Evolutionary conservation across 2,113 vertebrate species (phyloP).

Genomic region (Muntiacus muntjak): DNA sequence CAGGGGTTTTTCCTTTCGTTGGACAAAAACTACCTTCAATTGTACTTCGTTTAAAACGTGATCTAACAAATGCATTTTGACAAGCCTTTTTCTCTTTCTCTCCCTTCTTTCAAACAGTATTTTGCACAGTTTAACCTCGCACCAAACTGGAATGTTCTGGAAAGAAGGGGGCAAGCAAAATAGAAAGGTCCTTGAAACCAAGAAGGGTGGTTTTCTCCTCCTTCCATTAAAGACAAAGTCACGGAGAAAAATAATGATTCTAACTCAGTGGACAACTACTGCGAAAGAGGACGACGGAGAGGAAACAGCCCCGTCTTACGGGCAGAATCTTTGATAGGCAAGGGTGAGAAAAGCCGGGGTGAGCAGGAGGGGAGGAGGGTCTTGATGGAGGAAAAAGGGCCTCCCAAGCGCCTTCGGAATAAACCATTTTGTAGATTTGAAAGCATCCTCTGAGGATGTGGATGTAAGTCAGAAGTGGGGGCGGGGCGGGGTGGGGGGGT

Average conservation of each 20-base stretch:
- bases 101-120: conserved; percentile 76
- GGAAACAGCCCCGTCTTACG: fast-evolving
- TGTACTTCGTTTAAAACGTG: conserved; percentile 79
- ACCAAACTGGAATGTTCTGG: conserved; percentile 76
- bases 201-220: background rate
- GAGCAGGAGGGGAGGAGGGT: fast-evolving
- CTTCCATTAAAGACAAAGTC: background rate
- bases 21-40: conserved; percentile 82
- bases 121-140: conserved; percentile 80
- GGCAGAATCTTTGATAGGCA: background rate
- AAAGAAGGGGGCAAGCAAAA: conserved; percentile 71
- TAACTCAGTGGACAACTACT: background rate
- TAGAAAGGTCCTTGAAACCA: conserved; percentile 54
- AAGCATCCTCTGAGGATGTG: background rate
- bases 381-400: background rate
- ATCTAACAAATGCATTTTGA: conserved; percentile 84
- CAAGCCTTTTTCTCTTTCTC: conserved; percentile 78
- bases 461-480: background rate
- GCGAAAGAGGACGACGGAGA: conserved; percentile 18
- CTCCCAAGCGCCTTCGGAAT: background rate
- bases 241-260: conserved; percentile 53
- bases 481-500: background rate
- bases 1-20: conserved; percentile 73
- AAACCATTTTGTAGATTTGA: background rate
- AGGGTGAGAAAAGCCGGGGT: background rate